Conservation (phyloP, 92 coral and sea anemone species). For the Phenganax marumi region DNA sequence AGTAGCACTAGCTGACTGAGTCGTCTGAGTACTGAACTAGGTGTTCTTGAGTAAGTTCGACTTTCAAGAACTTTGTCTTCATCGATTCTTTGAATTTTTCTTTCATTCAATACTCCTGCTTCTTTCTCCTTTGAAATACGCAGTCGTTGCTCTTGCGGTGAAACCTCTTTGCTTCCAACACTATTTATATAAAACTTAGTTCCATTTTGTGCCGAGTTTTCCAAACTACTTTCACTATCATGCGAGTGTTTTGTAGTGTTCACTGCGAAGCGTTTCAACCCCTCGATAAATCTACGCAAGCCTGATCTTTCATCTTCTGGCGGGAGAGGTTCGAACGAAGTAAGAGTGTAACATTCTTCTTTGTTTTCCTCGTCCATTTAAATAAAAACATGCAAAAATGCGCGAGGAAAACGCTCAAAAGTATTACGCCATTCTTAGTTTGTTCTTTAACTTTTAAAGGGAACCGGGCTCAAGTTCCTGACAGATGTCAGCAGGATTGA, state of each 20-base stretch:
- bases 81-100: background rate
- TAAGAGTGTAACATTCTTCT: constrained; percentile 61
- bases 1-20: constrained; percentile 19
- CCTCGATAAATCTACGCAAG: constrained; percentile 16
- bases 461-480: background rate
- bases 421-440: background rate
- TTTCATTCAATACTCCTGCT: background rate
- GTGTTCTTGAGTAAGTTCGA: constrained; percentile 13
- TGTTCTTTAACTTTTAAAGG: background rate
- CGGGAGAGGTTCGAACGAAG: constrained; percentile 87
- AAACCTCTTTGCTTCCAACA: background rate
- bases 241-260: background rate
- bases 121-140: background rate
- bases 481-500: background rate
- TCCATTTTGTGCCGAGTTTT: background rate
- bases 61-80: background rate
- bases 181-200: constrained; percentile 9
- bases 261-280: background rate
- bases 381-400: background rate
- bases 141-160: background rate
- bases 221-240: background rate
- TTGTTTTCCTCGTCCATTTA: constrained; percentile 34
- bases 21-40: constrained; percentile 37
- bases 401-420: background rate
- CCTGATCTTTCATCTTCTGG: constrained; percentile 62